Percentiles rank a stretch among this genome's conserved stretches.
Conservation (phyloP, 2,113 vertebrate genomes). For the Phycodurus eques region DNA sequence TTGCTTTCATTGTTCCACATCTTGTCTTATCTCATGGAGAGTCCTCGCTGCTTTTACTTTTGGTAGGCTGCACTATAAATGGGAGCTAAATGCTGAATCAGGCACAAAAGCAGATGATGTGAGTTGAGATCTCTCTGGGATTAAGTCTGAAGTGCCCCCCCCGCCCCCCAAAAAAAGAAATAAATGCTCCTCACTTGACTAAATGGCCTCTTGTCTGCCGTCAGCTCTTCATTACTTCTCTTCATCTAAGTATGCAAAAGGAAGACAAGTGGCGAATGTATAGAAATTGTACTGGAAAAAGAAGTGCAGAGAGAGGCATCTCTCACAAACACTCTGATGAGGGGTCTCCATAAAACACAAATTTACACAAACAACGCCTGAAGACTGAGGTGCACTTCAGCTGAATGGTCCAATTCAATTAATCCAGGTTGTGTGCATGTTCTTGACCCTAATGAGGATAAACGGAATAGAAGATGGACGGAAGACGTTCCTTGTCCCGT, state of each 20-base stretch:
- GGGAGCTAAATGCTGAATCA: not conserved
- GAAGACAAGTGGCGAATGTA: conserved; percentile 16
- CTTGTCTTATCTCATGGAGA: not conserved
- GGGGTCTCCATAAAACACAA: not conserved
- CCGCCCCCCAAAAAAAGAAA: not conserved
- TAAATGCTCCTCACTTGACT: conserved; percentile 53
- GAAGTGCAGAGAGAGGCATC: conserved; percentile 6
- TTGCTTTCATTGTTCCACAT: not conserved
- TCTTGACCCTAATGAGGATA: no score
- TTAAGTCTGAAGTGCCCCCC: conserved; percentile 43
- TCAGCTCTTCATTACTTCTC: conserved; percentile 52
- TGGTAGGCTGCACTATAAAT: not conserved
- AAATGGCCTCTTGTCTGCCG: conserved; percentile 53
- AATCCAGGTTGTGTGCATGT: not conserved
- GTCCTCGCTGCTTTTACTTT: not conserved
- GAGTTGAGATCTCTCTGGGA: conserved; percentile 21
- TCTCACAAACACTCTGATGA: not conserved
- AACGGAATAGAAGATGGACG: no score
- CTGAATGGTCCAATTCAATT: not conserved
- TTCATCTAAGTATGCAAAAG: conserved; percentile 37
- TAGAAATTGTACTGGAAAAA: not conserved
- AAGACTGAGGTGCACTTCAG: no score
- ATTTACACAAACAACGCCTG: not conserved
- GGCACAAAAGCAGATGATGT: not conserved
- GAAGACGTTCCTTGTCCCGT: no score